Conservation (phyloP, 2,113 vertebrate species). For the Gambusia affinis region DNA sequence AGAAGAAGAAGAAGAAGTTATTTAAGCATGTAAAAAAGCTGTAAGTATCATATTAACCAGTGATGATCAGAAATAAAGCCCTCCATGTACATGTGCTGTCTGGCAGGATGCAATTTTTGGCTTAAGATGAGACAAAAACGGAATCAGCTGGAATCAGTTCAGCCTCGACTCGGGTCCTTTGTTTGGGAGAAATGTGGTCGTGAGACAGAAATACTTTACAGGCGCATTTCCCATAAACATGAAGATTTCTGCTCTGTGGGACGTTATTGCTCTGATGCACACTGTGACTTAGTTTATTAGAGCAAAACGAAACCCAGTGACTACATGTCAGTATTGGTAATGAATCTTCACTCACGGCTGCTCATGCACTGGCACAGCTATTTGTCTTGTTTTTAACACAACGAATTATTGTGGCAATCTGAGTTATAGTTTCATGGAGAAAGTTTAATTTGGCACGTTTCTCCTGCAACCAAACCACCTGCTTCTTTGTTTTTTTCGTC, state of each 20-base stretch:
- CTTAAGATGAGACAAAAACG: constrained; percentile 17
- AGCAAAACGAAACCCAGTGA: constrained; percentile 59
- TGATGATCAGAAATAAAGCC: constrained; percentile 75
- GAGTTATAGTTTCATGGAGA: neutral
- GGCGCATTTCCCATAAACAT: constrained; percentile 37
- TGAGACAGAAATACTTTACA: constrained; percentile 36
- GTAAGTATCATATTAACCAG: constrained; percentile 69
- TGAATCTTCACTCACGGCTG: constrained; percentile 15
- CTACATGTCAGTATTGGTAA: constrained; percentile 70
- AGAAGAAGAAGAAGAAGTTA: constrained; percentile 54
- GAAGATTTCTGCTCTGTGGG: constrained; percentile 25
- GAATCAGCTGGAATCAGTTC: constrained; percentile 7
- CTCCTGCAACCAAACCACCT: constrained; percentile 16
- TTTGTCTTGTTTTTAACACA: constrained; percentile 16
- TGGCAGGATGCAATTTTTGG: constrained; percentile 28
- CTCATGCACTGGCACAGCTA: constrained; percentile 13
- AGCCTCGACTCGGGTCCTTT: constrained; percentile 7
- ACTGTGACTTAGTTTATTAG: constrained; percentile 75
- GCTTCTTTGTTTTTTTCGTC: constrained; percentile 12
- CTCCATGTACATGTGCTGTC: constrained; percentile 42
- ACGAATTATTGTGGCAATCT: neutral
- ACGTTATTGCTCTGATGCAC: constrained; percentile 21
- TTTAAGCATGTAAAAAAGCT: constrained; percentile 76
- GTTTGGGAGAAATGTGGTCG: constrained; percentile 31
- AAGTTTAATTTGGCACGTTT: constrained; percentile 13